Evolutionary conservation across 2,888 invertebrate species (phyloP).

Genomic region (Cephonodes hylas): DNA sequence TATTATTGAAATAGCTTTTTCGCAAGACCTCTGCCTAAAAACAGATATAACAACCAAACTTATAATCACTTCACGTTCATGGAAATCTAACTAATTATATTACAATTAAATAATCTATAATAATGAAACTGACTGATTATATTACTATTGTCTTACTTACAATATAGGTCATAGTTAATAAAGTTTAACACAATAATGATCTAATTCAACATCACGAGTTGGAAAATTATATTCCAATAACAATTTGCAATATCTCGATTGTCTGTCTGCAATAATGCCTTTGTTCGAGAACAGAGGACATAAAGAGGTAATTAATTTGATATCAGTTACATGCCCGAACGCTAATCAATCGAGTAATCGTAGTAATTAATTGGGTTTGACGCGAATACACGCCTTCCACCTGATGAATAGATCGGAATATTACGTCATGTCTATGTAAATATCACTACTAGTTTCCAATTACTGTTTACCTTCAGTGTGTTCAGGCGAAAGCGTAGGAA

Average conservation of each 20-base stretch:
- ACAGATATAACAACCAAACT: too few relatives aligned
- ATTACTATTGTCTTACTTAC: background rate
- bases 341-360: constrained; percentile 65
- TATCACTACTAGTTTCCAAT: background rate
- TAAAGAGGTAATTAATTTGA: constrained; percentile 54
- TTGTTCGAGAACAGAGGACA: background rate
- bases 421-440: background rate
- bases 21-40: too few relatives aligned
- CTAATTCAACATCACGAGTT: background rate
- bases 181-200: background rate
- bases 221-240: background rate
- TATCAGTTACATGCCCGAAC: constrained; percentile 50
- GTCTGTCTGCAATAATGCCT: constrained; percentile 5
- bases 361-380: constrained; percentile 67
- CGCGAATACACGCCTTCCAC: constrained; percentile 34
- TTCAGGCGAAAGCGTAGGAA: too few relatives aligned
- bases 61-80: too few relatives aligned
- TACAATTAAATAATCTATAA: too few relatives aligned
- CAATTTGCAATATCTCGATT: background rate
- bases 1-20: too few relatives aligned
- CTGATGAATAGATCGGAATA: constrained; percentile 1
- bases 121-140: too few relatives aligned
- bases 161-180: background rate
- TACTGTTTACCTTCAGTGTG: background rate
- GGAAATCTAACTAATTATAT: too few relatives aligned